Conservation (phyloP, 2,888 invertebrate genomes). For the Ormyrus pomaceus region DNA sequence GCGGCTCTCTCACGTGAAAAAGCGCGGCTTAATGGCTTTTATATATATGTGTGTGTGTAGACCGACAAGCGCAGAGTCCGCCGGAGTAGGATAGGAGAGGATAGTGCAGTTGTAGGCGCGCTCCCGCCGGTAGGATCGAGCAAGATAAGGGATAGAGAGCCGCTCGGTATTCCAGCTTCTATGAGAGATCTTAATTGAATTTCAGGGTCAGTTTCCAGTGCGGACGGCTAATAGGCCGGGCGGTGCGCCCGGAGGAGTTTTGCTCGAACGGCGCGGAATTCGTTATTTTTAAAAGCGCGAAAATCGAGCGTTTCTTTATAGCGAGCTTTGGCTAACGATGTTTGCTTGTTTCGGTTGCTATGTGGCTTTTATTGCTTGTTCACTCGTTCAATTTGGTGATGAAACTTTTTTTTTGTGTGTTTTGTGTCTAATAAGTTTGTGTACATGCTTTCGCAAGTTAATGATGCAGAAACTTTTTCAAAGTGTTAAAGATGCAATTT, state of each 20-base stretch:
- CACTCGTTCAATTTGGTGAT: constrained; percentile 22
- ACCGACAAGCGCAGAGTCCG: constrained; percentile 23
- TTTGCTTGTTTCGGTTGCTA: not conserved
- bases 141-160: too few species aligned
- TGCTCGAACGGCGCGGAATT: not conserved
- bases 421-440: too few species aligned
- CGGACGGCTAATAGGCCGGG: not conserved
- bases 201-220: constrained; percentile 43
- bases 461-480: too few species aligned
- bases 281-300: constrained; percentile 19
- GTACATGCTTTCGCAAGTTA: too few species aligned
- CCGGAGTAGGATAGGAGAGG: constrained; percentile 11
- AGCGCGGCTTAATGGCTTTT: constrained; percentile 48
- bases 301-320: not conserved
- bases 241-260: not conserved
- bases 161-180: constrained; percentile 35
- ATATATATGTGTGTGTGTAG: constrained; percentile 23
- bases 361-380: not conserved
- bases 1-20: constrained; percentile 30
- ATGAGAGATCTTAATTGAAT: constrained; percentile 53
- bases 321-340: not conserved
- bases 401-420: too few species aligned
- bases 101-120: not conserved
- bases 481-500: too few species aligned
- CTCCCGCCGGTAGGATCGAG: not conserved